Evolutionary conservation across 2,797 vertebrate genomes (phyloP).

Genomic region (Phrynocephalus vlangalii): DNA sequence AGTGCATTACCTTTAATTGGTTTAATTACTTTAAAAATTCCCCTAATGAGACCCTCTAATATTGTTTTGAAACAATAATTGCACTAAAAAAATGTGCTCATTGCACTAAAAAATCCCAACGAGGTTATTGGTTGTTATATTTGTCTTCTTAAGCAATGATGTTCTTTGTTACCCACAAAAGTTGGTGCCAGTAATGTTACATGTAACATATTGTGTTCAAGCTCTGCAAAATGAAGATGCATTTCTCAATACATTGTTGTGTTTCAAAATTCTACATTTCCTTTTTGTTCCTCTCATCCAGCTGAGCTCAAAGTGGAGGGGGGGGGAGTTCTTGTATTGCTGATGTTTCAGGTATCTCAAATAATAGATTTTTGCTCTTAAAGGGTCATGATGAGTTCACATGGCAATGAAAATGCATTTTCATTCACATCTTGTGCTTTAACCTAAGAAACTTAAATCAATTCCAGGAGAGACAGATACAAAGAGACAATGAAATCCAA

Average conservation of each 20-base stretch:
- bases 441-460: not conserved
- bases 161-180: too few species aligned
- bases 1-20: not conserved
- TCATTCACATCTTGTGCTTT: not conserved
- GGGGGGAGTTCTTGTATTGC: not conserved
- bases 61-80: too few species aligned
- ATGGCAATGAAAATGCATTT: constrained; percentile 17
- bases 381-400: not conserved
- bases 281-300: not conserved
- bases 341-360: not conserved
- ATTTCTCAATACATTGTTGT: not conserved
- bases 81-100: too few species aligned
- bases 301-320: not conserved
- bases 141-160: too few species aligned
- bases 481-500: too few species aligned
- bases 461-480: not conserved
- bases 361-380: not conserved
- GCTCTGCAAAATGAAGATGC: not conserved
- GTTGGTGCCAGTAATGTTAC: too few species aligned
- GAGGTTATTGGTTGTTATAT: too few species aligned
- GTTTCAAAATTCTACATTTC: constrained; percentile 13
- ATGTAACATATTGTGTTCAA: too few species aligned
- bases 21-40: too few species aligned
- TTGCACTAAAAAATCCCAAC: too few species aligned
- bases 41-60: too few species aligned